These are phyloP conservation scores for Setophaga kirtlandii DNA, from an alignment of 2,113 vertebrate species.

Conservation along the genomic window DNA sequence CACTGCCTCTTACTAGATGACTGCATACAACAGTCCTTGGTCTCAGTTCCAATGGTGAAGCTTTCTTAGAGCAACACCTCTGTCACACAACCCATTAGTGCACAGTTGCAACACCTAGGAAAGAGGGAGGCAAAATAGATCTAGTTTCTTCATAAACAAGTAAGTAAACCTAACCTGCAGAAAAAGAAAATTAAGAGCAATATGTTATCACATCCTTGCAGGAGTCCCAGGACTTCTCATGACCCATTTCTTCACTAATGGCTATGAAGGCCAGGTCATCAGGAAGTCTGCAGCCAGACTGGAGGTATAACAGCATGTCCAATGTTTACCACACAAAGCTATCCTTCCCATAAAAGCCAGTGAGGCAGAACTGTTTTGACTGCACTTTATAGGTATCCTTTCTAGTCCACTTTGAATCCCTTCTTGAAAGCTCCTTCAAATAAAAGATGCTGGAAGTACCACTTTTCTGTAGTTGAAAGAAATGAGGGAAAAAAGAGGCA, in stretches of 20 bases:
- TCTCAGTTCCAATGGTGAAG: background rate
- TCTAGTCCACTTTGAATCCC: background rate
- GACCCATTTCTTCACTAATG: background rate
- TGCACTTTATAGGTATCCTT: background rate
- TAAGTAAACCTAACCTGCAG: background rate
- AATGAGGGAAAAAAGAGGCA: background rate
- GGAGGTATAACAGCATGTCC: constrained; percentile 17
- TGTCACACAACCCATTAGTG: background rate
- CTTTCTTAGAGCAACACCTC: background rate
- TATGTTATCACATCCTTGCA: background rate
- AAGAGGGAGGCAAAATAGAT: background rate
- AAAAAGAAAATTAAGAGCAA: background rate
- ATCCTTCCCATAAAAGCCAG: constrained; percentile 14
- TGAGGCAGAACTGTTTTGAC: background rate
- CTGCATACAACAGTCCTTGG: background rate
- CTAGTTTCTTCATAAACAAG: background rate
- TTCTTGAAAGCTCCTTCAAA: constrained; percentile 1
- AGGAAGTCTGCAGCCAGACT: background rate
- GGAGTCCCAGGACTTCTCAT: background rate
- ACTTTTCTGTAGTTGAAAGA: constrained; percentile 30
- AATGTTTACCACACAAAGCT: constrained; percentile 46
- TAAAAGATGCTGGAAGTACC: background rate
- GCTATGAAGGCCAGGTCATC: background rate
- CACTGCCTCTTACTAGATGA: background rate
- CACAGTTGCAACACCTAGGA: background rate